Evolutionary conservation across 2,113 vertebrate species (phyloP).

Genomic region (Melanotaenia duboulayi): DNA sequence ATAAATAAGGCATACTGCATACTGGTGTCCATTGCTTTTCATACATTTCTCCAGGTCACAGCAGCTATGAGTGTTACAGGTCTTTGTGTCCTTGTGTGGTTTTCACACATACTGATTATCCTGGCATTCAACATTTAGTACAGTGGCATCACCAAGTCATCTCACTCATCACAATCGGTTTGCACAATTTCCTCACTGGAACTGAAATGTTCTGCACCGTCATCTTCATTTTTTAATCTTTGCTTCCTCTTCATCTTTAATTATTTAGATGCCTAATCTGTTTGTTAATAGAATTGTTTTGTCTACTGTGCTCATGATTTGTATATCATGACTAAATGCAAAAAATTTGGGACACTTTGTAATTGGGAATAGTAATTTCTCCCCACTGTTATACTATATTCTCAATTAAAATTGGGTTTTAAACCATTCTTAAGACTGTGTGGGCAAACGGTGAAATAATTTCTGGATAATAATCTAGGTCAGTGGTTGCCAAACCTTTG

Average conservation of each 20-base stretch:
- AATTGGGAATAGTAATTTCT: too few species aligned
- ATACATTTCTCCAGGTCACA: background rate
- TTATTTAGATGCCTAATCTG: background rate
- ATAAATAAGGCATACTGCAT: background rate
- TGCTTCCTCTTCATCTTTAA: background rate
- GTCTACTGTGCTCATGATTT: background rate
- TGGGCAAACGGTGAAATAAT: too few species aligned
- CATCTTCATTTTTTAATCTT: background rate
- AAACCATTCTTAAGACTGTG: too few species aligned
- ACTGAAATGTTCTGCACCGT: background rate
- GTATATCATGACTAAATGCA: too few species aligned
- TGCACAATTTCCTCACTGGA: background rate
- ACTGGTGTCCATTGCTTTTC: background rate
- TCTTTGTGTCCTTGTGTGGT: background rate
- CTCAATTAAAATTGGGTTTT: too few species aligned
- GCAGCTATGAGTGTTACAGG: background rate
- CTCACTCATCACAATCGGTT: background rate
- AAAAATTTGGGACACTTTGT: too few species aligned
- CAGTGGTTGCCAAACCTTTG: too few species aligned
- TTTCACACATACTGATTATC: background rate
- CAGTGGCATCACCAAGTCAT: too few species aligned
- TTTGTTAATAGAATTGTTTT: background rate
- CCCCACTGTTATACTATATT: too few species aligned
- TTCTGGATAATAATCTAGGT: too few species aligned
- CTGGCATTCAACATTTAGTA: background rate